A percentile compares a stretch with the other conserved stretches of the same genome.
These are phyloP conservation scores for Plutomurus gul DNA, from an alignment of 1,140 invertebrate species.

Conservation along the genomic window DNA sequence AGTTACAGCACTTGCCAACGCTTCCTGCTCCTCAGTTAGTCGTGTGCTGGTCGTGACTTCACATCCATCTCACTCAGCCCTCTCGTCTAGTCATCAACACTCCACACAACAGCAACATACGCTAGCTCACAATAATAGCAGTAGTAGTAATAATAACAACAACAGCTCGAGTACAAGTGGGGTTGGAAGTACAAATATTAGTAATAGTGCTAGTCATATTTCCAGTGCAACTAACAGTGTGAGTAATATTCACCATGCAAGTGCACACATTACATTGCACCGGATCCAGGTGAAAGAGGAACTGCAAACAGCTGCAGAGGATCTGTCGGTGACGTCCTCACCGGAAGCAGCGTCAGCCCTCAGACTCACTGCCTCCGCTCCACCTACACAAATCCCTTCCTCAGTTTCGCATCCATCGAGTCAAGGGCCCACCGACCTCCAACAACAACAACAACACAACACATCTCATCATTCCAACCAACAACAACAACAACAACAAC, in stretches of 20 bases:
- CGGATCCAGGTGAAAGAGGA: slow-evolving; percentile 50
- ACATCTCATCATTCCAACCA: not conserved
- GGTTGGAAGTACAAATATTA: not conserved
- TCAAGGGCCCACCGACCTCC: not conserved
- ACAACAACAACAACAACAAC: slow-evolving; percentile 34
- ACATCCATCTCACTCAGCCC: slow-evolving; percentile 34
- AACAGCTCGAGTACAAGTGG: not conserved
- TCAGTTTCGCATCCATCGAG: not conserved
- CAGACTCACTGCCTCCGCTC: not conserved
- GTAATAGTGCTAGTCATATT: slow-evolving; percentile 6
- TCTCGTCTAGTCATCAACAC: not conserved
- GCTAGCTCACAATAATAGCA: not conserved
- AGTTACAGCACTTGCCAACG: not conserved
- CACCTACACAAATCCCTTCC: not conserved
- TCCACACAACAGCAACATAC: not conserved
- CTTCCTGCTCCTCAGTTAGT: slow-evolving; percentile 34
- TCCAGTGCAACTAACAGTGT: not conserved
- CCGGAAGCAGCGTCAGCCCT: not conserved
- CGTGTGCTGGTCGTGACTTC: slow-evolving; percentile 52
- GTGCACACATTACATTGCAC: slow-evolving; percentile 39
- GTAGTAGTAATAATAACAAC: not conserved
- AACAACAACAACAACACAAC: slow-evolving; percentile 18
- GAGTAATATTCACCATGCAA: not conserved
- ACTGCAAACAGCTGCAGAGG: slow-evolving; percentile 51
- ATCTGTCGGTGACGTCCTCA: slow-evolving; percentile 40